Base-by-base conservation (phyloP, 2,797 vertebrate species). In the Pseudotriccus pelzelni region DNA sequence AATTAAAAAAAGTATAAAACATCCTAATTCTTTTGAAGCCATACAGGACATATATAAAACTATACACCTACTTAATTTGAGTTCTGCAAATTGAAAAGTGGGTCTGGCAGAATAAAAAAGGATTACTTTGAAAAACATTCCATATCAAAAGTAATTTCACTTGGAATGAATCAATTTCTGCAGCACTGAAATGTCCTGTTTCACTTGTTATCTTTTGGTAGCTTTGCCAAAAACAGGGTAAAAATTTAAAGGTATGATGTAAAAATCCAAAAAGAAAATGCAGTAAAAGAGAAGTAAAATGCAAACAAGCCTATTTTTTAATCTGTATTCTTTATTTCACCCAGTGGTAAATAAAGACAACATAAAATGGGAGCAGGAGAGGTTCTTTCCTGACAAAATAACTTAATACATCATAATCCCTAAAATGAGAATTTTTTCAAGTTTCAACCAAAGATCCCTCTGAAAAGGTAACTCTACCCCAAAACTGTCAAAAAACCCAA, bases 251-350 rank as follows among this genome's bases (percentile, higher is more conserved):
- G 12, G 3, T 49, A 3, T 46, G 8, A 49, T 43, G 11, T 56
- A 46, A 22, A 75, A 81, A 79, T 27, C 17, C 8, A 79, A 72
- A 82, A 64, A 60, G 12, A 37, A 86, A 93, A 86, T 28, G 6
- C 5, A 55, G 12, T 68, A 73, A 28, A 56, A 84, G 28, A 73
- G 10, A 60, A 59, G 10, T 66, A 46, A 84, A 81, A 87, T 75
- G 49, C 7, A 72, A 68, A 24, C 9, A 78, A 64, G 1, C 0
- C 0, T 15, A 9, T 73, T 83, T n/a, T 46, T 11, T 12, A 11
- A 41, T 28, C 24, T 46, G 2, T 41, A 5, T 25, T 62, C 80
- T 89, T 72, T 15, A 56, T 84, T 79, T 87, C 22, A 43, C 22
- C 81, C 30, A 28, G 8, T 53, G 20, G 27, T 67, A 87, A 79